Base-by-base conservation (phyloP, 2,888 invertebrate species). In the Pseudolycoriella hygida region DNA sequence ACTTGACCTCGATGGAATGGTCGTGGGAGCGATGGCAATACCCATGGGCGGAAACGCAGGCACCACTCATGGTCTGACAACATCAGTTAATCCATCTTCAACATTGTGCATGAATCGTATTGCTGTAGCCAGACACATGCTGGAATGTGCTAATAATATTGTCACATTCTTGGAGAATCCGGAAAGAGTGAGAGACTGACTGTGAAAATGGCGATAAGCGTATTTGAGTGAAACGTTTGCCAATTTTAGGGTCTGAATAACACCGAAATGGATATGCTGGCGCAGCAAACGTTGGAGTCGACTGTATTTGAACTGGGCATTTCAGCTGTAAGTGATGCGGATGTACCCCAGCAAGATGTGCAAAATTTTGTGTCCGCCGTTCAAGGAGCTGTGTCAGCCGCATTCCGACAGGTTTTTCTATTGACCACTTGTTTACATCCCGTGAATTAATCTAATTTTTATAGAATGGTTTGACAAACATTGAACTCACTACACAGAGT, bases 231-330 rank as follows among this genome's bases (percentile, higher is more conserved):
- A 39, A 15, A 15, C 15, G 37, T 17, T 17, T 15, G 18, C 8
- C 10, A 32, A 12, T 25, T 17, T 2, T 14, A 48, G 53, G 66
- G 66, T n/a, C 53, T 66, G 2, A 64, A 66, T 47, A 66, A 64
- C 50, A 56, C 61, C 20, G 57, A 64, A 0, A 53, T 66, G 52
- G 66, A 66, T 49, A 64, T 66, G 39, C 53, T 66, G 49, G 59
- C 64, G 31, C 65, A 64, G n/a, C 66, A 64, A 60, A 66, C 66
- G 17, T 65, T 66, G 66, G 66, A 66, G 46, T 66, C 66, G 2
- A 66, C 66, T 2, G 65, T 66, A 1, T 62, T 66, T 2, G 66
- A 66, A 54, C 64, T 66, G 17, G 66, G 66, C 15, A 64, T 66
- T 34, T 60, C 66, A 2, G 58, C 63, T 2, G 53, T 57, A n/a